Base-by-base conservation (phyloP, 2,113 vertebrate genomes). In the Stegastes partitus region DNA sequence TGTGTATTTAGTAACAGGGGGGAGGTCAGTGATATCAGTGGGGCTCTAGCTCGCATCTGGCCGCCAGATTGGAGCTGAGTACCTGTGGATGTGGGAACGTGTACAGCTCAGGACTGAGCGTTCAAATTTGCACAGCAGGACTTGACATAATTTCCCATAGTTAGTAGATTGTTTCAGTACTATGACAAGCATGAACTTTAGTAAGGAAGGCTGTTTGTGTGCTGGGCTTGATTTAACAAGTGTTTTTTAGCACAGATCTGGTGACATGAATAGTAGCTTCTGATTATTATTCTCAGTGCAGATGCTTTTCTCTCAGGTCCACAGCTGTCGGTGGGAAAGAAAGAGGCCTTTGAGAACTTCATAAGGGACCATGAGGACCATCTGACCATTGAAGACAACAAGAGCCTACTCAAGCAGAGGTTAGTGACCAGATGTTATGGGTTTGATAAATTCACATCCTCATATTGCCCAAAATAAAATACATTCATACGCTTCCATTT, bases 331-430 rank as follows among this genome's bases (percentile, higher is more conserved):
- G 61, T 95, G 75, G 97, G 95, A 45, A 93, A 92, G 68, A 96
- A 96, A 84, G 97, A 98, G 81, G 96, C 97, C 65, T 99, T 97
- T 93, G 95, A 98, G 87, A 92, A 94, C 79, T 99, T 98, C 85
- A 94, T 94, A 84, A 89, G 55, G 45, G 96, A 98, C 84, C 94
- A 96, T 1, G 92, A 94, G 26, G 96, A 97, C 86, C 92, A 85
- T 15, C 12, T 95, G 83, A 94, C 94, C 47, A 91, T 96, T 0
- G 95, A 98, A 70, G 95, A 98, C 93, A 98, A 97, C 93, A 98
- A 96, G 42, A 79, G 89, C 19, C 89, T 97, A 28, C 93, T 99
- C 59, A 98, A 95, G 83, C 94, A 95, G 87, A 97, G 97, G 98
- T 99, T 77, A 90, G 93, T 70, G 37, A 77, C 7, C n/a, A 58